Percentiles rank a stretch among this genome's conserved stretches.
phyloP scores from a whole-genome alignment of 2,888 invertebrate species.

The Epsilonema sp. region DNA sequence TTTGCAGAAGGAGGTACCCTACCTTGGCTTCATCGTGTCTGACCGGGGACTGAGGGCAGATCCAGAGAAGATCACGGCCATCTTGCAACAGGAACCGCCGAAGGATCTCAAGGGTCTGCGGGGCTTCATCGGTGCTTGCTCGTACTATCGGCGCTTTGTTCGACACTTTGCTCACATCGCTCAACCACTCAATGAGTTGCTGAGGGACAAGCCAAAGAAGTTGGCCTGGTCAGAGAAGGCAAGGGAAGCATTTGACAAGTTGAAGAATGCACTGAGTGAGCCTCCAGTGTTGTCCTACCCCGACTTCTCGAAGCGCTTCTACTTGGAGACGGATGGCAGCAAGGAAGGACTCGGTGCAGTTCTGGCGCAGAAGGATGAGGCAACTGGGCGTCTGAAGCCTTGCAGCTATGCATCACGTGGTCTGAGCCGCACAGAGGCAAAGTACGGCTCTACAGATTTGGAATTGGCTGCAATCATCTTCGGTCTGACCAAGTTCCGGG shows the following conservation, averaged over 20 bases:
- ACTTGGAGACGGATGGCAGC: constrained; percentile 3
- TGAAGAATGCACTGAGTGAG: background rate
- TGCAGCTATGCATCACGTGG: background rate
- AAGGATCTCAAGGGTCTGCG: too few species aligned
- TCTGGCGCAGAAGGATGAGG: background rate
- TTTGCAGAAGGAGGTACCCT: background rate
- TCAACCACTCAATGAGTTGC: background rate
- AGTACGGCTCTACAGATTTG: background rate
- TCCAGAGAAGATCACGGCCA: constrained; percentile 1
- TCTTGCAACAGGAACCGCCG: background rate
- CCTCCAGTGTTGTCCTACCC: constrained; percentile 3
- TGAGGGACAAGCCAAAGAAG: background rate
- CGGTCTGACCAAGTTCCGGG: background rate
- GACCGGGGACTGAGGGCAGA: background rate
- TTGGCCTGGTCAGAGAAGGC: background rate
- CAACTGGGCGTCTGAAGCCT: background rate
- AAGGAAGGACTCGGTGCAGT: background rate
- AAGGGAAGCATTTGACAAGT: background rate
- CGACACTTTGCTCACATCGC: background rate
- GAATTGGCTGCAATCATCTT: background rate
- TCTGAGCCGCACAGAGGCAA: background rate
- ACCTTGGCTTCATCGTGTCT: constrained; percentile 1
- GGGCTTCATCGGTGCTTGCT: too few species aligned
- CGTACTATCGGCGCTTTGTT: constrained; percentile 5
- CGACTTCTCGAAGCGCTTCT: constrained; percentile 1